phyloP scores from a whole-genome alignment of 2,113 vertebrate genomes.

The Cygnus buccinator region DNA sequence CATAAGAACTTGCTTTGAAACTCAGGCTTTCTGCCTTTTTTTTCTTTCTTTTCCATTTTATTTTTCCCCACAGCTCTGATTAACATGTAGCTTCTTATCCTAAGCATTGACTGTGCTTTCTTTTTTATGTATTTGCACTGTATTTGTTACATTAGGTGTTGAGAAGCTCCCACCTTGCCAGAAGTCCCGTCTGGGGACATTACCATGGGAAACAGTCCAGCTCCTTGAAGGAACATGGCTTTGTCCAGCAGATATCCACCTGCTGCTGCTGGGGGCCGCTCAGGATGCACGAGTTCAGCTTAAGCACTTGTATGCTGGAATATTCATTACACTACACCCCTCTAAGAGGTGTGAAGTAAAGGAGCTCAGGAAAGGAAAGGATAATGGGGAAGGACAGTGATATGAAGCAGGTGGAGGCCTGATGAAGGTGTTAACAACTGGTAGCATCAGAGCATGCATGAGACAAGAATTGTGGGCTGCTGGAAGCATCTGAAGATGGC shows the following conservation, averaged over 20 bases:
- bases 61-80: not conserved
- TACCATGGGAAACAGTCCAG: not conserved
- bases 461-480: not conserved
- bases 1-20: not conserved
- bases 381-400: not conserved
- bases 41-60: not conserved
- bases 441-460: not conserved
- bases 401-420: not conserved
- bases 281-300: not conserved
- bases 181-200: not conserved
- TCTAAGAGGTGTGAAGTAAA: not conserved
- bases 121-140: not conserved
- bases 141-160: rapidly evolving
- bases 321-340: not conserved
- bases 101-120: not conserved
- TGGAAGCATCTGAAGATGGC: not conserved
- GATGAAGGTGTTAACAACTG: not conserved
- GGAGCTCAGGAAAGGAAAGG: not conserved
- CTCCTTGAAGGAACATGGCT: not conserved
- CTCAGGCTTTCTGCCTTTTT: not conserved
- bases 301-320: not conserved
- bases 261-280: not conserved
- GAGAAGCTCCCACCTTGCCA: not conserved
- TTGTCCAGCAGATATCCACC: not conserved
- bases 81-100: not conserved